These are phyloP conservation scores for Agraylea sexmaculata DNA, from an alignment of 1,140 invertebrate species.

Conservation along the genomic window DNA sequence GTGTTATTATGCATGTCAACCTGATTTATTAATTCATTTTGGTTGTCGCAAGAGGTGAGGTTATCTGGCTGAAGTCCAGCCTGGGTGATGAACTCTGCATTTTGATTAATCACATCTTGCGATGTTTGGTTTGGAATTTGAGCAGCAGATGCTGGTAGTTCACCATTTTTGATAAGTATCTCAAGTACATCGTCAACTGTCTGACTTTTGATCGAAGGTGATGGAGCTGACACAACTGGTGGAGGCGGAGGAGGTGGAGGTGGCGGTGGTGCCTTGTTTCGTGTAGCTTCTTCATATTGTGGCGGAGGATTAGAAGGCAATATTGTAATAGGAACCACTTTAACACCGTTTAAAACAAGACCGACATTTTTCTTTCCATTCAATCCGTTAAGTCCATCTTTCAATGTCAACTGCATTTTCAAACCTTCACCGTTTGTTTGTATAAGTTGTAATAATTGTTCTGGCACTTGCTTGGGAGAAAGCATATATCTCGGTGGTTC, in stretches of 20 bases:
- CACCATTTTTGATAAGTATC: slow-evolving; percentile 87
- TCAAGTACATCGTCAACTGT: slow-evolving; percentile 92
- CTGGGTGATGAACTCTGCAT: slow-evolving; percentile 23
- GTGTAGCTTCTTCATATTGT: slow-evolving; percentile 60
- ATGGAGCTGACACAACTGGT: slow-evolving; percentile 24
- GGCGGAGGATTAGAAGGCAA: slow-evolving; percentile 42
- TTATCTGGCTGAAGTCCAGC: slow-evolving; percentile 26
- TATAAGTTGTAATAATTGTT: slow-evolving; percentile 18
- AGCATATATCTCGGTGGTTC: slow-evolving; percentile 24
- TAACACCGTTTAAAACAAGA: slow-evolving; percentile 32
- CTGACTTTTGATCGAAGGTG: slow-evolving; percentile 38
- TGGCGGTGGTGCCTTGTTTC: slow-evolving; percentile 27
- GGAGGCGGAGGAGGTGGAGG: slow-evolving; percentile 15
- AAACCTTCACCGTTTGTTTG: slow-evolving; percentile 15
- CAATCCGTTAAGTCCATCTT: slow-evolving; percentile 19
- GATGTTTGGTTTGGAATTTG: slow-evolving; percentile 17
- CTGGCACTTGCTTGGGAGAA: slow-evolving; percentile 19
- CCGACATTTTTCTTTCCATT: slow-evolving; percentile 21
- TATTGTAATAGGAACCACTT: slow-evolving; percentile 38
- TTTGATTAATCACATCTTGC: slow-evolving; percentile 21
- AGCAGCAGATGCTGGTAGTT: slow-evolving; percentile 77
- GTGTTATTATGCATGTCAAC: slow-evolving; percentile 10
- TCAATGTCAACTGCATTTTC: slow-evolving; percentile 20
- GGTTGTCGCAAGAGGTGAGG: slow-evolving; percentile 22
- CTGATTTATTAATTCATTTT: slow-evolving; percentile 24